Evolutionary conservation across 2,888 invertebrate species (phyloP).

Genomic region (Agriopis aurantiaria): DNA sequence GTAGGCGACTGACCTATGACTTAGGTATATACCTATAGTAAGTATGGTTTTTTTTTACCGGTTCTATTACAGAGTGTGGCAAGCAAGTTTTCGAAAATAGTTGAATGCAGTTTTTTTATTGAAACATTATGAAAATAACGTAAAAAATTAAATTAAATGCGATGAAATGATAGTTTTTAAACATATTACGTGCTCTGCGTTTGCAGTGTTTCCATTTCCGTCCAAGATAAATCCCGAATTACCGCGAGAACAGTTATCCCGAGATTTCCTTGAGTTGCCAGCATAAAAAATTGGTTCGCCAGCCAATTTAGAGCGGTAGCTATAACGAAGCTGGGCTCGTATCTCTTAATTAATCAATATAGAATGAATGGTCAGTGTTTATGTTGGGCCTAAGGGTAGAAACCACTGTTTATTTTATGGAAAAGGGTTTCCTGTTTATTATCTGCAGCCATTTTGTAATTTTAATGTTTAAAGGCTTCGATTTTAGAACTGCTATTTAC

Average conservation of each 20-base stretch:
- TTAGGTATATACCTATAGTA: too few species aligned
- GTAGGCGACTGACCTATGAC: too few species aligned
- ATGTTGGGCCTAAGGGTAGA: slow-evolving; percentile 21
- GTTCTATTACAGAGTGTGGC: too few species aligned
- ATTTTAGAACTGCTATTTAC: background rate
- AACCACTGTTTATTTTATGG: slow-evolving; percentile 24
- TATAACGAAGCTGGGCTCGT: slow-evolving; percentile 24
- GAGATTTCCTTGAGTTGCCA: slow-evolving; percentile 24
- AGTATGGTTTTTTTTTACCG: too few species aligned
- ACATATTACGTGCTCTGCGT: slow-evolving; percentile 1
- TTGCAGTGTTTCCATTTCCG: slow-evolving; percentile 1
- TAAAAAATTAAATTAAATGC: too few species aligned
- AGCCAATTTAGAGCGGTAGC: slow-evolving; percentile 31
- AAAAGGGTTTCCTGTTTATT: slow-evolving; percentile 24
- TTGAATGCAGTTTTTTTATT: too few species aligned
- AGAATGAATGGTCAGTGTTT: slow-evolving; percentile 32
- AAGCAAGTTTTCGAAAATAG: too few species aligned
- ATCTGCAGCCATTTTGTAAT: slow-evolving; percentile 4
- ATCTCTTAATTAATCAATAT: slow-evolving; percentile 35
- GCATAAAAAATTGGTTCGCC: slow-evolving; percentile 21
- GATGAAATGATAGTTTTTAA: too few species aligned
- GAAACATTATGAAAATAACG: too few species aligned
- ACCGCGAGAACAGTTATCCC: slow-evolving; percentile 15
- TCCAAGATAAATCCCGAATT: slow-evolving; percentile 25
- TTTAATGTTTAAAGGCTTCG: background rate